Conservation (phyloP, 2,797 vertebrate species). For the Onychomys leucogaster region DNA sequence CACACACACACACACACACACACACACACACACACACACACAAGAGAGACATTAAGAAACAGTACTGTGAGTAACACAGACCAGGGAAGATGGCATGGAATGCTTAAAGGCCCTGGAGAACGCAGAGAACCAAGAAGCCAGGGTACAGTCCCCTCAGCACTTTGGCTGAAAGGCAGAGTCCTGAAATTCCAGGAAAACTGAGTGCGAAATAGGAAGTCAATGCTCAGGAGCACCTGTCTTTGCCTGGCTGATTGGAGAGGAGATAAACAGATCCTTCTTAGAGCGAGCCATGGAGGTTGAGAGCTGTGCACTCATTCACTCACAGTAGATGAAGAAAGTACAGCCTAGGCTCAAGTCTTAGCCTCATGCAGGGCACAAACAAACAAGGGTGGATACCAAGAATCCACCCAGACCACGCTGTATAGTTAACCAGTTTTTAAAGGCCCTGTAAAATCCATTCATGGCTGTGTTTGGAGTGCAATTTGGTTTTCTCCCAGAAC, state of each 20-base stretch:
- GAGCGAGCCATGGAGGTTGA: not conserved
- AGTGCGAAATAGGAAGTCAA: not conserved
- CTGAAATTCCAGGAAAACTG: not conserved
- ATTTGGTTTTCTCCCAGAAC: not conserved
- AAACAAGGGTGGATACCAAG: not conserved
- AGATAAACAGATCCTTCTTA: fast-evolving
- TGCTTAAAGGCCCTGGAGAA: not conserved
- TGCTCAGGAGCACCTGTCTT: not conserved
- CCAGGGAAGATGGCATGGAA: not conserved
- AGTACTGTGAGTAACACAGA: fast-evolving
- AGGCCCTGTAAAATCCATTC: not conserved
- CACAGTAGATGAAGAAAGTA: too few relatives aligned
- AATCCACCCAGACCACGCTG: fast-evolving
- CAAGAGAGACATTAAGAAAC: not conserved
- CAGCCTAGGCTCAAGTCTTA: not conserved
- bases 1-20: not conserved
- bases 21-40: not conserved
- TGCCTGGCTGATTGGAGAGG: not conserved
- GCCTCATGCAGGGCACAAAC: fast-evolving
- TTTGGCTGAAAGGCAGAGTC: not conserved
- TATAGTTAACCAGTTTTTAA: not conserved
- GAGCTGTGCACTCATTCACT: too few relatives aligned
- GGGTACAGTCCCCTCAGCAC: fast-evolving
- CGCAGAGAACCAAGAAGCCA: not conserved
- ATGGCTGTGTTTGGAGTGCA: not conserved